phyloP scores from a whole-genome alignment of 2,113 vertebrate genomes.

The Gambusia holbrooki region DNA sequence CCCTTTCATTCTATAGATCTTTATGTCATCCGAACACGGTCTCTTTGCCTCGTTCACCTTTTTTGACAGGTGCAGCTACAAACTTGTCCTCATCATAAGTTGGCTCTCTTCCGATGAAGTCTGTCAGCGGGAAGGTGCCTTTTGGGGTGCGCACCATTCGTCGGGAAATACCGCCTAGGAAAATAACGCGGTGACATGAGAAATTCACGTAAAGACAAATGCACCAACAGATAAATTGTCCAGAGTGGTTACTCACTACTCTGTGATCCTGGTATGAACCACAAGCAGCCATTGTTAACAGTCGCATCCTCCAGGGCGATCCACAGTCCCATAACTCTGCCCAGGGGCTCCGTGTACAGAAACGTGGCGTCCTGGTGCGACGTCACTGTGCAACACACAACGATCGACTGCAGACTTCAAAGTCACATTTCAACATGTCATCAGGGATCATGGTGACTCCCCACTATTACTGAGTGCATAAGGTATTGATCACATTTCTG shows the following conservation, averaged over 20 bases:
- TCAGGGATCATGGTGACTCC: neutral
- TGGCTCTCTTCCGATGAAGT: conserved; percentile 85
- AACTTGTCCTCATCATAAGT: conserved; percentile 79
- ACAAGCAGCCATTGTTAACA: conserved; percentile 89
- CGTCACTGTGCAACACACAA: conserved; percentile 75
- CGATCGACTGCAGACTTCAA: neutral
- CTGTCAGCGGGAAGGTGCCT: conserved; percentile 77
- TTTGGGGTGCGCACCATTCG: conserved; percentile 86
- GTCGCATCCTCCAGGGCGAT: conserved; percentile 91
- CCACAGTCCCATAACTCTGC: conserved; percentile 90
- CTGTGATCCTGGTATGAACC: conserved; percentile 96
- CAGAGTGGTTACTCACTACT: conserved; percentile 76
- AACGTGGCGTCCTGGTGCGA: conserved; percentile 95
- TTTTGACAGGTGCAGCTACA: conserved; percentile 82
- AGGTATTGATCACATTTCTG: too few relatives aligned
- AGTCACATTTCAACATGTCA: neutral
- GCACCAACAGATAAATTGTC: neutral
- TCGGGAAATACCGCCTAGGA: conserved; percentile 84
- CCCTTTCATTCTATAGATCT: neutral
- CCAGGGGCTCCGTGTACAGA: conserved; percentile 91
- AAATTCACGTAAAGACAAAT: neutral
- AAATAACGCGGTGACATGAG: neutral
- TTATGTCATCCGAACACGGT: neutral
- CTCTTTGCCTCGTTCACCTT: conserved; percentile 80
- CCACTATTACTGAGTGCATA: too few relatives aligned